phyloP scores from a whole-genome alignment of 2,113 vertebrate species.

The Syngnathus scovelli region DNA sequence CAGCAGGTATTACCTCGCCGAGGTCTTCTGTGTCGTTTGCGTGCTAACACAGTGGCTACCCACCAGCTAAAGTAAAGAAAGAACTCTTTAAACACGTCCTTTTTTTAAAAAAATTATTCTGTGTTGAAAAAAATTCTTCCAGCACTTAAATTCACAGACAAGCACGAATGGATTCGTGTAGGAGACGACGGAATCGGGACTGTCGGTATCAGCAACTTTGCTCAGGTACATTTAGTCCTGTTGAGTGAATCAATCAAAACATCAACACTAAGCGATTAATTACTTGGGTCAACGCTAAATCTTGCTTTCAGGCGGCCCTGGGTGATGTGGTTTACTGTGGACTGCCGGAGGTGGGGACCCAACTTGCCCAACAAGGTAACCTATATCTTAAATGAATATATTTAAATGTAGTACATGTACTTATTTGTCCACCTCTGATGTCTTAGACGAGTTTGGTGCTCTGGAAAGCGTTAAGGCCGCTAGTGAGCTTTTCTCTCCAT shows the following conservation, averaged over 20 bases:
- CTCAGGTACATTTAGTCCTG: slow-evolving; percentile 77
- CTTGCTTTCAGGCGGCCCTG: slow-evolving; percentile 79
- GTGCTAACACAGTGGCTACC: slow-evolving; percentile 8
- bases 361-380: slow-evolving; percentile 84
- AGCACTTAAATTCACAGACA: slow-evolving; percentile 96
- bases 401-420: not conserved
- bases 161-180: slow-evolving; percentile 92
- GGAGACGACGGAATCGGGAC: slow-evolving; percentile 87
- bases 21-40: not conserved
- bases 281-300: not conserved
- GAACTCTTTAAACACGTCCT: not conserved
- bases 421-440: not conserved
- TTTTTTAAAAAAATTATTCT: not conserved
- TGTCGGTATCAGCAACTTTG: slow-evolving; percentile 94
- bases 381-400: too few relatives aligned
- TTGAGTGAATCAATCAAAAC: not conserved
- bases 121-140: slow-evolving; percentile 21
- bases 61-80: slow-evolving; percentile 20
- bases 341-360: slow-evolving; percentile 90
- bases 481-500: slow-evolving; percentile 93
- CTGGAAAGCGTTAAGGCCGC: slow-evolving; percentile 98
- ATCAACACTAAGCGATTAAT: not conserved
- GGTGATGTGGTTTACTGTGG: slow-evolving; percentile 97
- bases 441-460: slow-evolving; percentile 94
- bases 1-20: slow-evolving; percentile 54